Percentiles rank a stretch among this genome's conserved stretches.
phyloP scores from a whole-genome alignment of 2,797 vertebrate species.

The Okamejei kenojei region DNA sequence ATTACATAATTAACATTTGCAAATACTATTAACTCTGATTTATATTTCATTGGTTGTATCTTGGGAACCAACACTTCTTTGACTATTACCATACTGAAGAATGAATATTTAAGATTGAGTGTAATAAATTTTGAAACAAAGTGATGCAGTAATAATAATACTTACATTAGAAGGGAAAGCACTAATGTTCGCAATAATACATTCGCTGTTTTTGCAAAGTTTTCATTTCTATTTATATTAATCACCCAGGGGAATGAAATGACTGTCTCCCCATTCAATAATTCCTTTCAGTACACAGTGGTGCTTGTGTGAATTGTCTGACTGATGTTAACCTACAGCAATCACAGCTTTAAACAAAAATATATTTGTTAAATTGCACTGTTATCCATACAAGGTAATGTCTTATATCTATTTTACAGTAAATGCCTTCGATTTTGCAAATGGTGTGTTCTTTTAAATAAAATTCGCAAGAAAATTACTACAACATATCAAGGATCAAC shows the following conservation, averaged over 20 bases:
- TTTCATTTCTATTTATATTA: neutral
- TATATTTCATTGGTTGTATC: neutral
- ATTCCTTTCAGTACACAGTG: neutral
- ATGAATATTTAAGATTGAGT: neutral
- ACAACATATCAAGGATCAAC: neutral
- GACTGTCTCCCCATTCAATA: neutral
- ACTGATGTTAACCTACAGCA: neutral
- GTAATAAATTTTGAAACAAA: neutral
- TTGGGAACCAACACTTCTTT: neutral
- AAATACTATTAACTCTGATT: neutral
- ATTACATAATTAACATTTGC: conserved; percentile 12
- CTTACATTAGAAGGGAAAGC: neutral
- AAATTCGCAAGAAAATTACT: neutral
- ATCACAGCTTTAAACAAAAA: neutral
- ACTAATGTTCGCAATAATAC: neutral
- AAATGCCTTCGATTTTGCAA: neutral
- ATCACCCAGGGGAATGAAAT: neutral
- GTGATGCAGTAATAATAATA: neutral
- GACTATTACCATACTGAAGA: neutral
- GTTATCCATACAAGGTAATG: neutral
- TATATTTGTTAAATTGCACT: neutral
- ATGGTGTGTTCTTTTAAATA: neutral
- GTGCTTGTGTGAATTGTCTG: neutral
- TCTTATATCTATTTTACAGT: neutral
- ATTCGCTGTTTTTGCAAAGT: neutral